phyloP scores from a whole-genome alignment of 2,113 vertebrate species.

The Orientallactaga bullata region DNA sequence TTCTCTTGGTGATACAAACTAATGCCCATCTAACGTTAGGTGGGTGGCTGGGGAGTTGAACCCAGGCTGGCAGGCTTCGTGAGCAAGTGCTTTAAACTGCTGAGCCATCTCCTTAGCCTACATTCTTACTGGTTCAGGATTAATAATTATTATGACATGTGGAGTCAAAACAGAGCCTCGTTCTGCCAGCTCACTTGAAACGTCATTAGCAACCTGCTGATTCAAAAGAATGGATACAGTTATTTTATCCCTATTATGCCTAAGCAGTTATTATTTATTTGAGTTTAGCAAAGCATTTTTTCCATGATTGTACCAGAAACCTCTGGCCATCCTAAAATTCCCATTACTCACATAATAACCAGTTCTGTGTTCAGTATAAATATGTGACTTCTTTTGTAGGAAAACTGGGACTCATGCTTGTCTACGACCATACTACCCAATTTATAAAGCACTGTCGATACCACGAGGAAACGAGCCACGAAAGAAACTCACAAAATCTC shows the following conservation, averaged over 20 bases:
- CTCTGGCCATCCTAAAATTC: background rate
- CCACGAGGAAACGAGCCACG: background rate
- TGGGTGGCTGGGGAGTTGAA: too few species aligned
- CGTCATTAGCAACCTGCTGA: background rate
- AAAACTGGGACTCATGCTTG: background rate
- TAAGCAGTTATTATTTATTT: background rate
- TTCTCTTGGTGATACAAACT: too few species aligned
- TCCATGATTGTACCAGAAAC: background rate
- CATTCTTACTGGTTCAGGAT: background rate
- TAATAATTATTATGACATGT: background rate
- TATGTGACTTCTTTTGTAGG: background rate
- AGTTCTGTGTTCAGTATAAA: background rate
- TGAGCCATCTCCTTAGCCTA: too few species aligned
- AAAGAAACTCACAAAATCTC: background rate
- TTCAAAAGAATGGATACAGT: background rate
- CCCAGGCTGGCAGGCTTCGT: too few species aligned
- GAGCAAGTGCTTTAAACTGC: too few species aligned
- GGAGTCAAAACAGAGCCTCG: background rate
- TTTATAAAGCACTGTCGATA: constrained; percentile 4
- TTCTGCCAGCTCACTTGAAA: background rate
- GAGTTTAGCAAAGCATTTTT: background rate
- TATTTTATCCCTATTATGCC: background rate
- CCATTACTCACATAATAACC: too few species aligned
- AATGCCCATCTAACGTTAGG: too few species aligned
- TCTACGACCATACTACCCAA: background rate